Evolutionary conservation across 2,113 vertebrate species (phyloP).

Genomic region (Brachyhypopomus occidentalis): DNA sequence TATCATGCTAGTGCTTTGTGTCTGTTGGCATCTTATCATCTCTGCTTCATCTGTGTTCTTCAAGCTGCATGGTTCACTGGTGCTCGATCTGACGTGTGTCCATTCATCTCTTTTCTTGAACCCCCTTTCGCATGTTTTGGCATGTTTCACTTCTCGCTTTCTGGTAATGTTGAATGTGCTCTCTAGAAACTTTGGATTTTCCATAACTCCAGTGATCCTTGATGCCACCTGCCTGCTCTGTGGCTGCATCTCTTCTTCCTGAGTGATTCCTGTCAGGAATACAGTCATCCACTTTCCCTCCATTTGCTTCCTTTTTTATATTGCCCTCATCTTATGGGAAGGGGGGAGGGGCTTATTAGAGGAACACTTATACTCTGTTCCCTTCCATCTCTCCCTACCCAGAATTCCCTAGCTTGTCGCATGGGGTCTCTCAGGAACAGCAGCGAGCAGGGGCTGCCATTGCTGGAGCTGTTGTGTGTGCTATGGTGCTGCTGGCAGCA

Average conservation of each 20-base stretch:
- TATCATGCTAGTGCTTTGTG: neutral
- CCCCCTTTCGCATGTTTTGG: constrained; percentile 12
- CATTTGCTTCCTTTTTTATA: neutral
- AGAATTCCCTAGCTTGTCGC: constrained; percentile 84
- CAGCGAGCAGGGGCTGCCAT: constrained; percentile 75
- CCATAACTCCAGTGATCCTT: constrained; percentile 22
- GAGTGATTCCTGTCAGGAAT: neutral
- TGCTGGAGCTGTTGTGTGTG: constrained; percentile 81
- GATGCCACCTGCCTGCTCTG: constrained; percentile 20
- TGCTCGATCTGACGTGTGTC: constrained; percentile 13
- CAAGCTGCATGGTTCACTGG: constrained; percentile 4
- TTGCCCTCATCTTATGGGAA: constrained; percentile 9
- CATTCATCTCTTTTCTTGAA: neutral
- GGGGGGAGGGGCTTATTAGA: neutral
- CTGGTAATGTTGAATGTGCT: constrained; percentile 33
- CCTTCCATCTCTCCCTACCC: constrained; percentile 82
- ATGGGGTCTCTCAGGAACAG: constrained; percentile 67
- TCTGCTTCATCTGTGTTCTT: constrained; percentile 4
- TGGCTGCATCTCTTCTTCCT: constrained; percentile 2
- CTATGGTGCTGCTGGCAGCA: constrained; percentile 78
- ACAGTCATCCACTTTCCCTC: neutral
- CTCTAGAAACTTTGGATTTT: constrained; percentile 36
- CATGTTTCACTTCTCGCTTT: constrained; percentile 30
- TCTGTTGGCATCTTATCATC: neutral
- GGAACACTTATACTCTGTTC: constrained; percentile 75